Base-by-base conservation (phyloP, 2,113 vertebrate species). In the Datnioides undecimradiatus region DNA sequence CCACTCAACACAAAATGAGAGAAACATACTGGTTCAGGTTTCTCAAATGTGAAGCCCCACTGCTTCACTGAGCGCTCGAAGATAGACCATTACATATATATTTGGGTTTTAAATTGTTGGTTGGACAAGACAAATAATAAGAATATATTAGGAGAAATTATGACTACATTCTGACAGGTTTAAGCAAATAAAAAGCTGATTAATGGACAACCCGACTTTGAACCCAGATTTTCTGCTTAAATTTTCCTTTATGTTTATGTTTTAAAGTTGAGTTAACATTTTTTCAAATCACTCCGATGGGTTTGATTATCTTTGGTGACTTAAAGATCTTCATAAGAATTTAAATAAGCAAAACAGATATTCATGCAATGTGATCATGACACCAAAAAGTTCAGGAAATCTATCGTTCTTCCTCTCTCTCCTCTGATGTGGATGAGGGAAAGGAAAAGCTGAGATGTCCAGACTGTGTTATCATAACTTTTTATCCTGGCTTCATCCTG, bases 381-480 rank as follows among this genome's bases (percentile, higher is more conserved):
- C 2, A 2, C 6, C 59, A 45, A 75, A 16, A 70, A 41, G 49
- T 49, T 3, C 54, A 71, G 19, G 38, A 49, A n/a, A 54, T 67
- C 43, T 5, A n/a, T 55, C 40, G 31, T 14, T 58, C 0, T 0
- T 21, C 65, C 40, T 12, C 23, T 46, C 4, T 5, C 66, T 54
- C 9, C 14, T 7, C 29, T 13, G 3, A 23, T 71, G 58, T 86
- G 73, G 87, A 71, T 74, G 36, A 60, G 27, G 41, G 46, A 55
- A 84, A 73, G 64, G 64, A 79, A 77, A 36, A 62, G 54, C 46
- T 36, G 33, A 34, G 45, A 40, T 71, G 70, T 73, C 34, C 81
- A 77, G 85, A 80, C 66, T 60, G 33, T 76, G 83, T 80, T 79
- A 81, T 90, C 77, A 87, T 69, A 83, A 87, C 54, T 68, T 76